A percentile compares a stretch with the other conserved stretches of the same genome.
Conservation (phyloP, 1,140 invertebrate genomes). For the Pissodes strobi region DNA sequence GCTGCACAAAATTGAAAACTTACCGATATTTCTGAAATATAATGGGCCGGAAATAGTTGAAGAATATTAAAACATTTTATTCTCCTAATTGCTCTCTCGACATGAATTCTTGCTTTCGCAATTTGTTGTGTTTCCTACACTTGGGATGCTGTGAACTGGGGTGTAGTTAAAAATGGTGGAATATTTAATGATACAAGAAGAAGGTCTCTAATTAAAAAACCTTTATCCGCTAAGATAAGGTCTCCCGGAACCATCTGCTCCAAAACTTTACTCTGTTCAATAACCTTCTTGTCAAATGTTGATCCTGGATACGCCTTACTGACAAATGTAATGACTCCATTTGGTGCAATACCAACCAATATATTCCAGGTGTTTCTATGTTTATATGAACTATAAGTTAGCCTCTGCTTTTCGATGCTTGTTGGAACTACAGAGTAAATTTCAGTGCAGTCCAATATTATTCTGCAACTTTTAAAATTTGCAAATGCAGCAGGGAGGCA, state of each 20-base stretch:
- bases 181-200: slow-evolving; percentile 38
- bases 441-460: slow-evolving; percentile 42
- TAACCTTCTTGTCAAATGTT: too few relatives aligned
- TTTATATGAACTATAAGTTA: slow-evolving; percentile 37
- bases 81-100: too few relatives aligned
- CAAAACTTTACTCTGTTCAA: slow-evolving; percentile 11
- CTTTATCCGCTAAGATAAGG: too few relatives aligned
- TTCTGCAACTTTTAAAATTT: slow-evolving; percentile 38
- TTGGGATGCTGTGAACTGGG: slow-evolving; percentile 30
- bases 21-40: too few relatives aligned
- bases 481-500: slow-evolving; percentile 31
- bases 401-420: slow-evolving; percentile 30
- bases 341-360: too few relatives aligned
- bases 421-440: slow-evolving; percentile 24
- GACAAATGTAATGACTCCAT: too few relatives aligned
- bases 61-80: too few relatives aligned
- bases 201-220: slow-evolving; percentile 36
- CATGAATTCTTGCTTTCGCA: slow-evolving; percentile 36
- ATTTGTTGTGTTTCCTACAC: too few relatives aligned
- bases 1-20: too few relatives aligned
- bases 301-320: too few relatives aligned
- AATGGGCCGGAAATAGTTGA: slow-evolving; percentile 14
- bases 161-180: too few relatives aligned
- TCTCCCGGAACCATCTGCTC: too few relatives aligned
- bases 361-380: slow-evolving; percentile 35